A percentile compares a stretch with the other conserved stretches of the same genome.
phyloP scores from a whole-genome alignment of 2,888 invertebrate species.

The Prosopocoilus inquinatus region DNA sequence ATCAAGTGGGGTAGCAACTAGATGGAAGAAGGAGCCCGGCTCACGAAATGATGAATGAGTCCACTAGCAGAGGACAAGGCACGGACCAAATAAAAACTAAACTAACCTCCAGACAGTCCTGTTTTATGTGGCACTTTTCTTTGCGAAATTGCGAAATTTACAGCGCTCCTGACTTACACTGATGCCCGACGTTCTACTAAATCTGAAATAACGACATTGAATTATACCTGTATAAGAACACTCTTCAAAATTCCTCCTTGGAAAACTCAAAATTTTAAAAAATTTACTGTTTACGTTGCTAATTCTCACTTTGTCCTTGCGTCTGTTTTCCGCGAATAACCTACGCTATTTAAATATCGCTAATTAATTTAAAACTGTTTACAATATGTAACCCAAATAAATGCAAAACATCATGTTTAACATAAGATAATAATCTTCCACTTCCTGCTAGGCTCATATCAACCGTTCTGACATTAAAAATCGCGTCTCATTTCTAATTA shows the following conservation, averaged over 20 bases:
- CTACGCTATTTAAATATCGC: background rate
- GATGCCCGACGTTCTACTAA: too few species aligned
- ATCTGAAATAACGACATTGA: too few species aligned
- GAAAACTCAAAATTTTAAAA: too few species aligned
- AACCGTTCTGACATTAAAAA: background rate
- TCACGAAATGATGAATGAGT: conserved; percentile 35
- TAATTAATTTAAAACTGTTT: conserved; percentile 1
- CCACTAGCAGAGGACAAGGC: conserved; percentile 32
- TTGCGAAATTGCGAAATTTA: conserved; percentile 30
- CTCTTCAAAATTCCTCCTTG: too few species aligned
- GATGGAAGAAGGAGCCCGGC: conserved; percentile 19
- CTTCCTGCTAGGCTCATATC: background rate
- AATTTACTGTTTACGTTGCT: too few species aligned
- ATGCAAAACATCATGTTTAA: background rate
- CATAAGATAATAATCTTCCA: conserved; percentile 1
- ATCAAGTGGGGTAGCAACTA: background rate
- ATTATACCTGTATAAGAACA: background rate
- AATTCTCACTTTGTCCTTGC: too few species aligned
- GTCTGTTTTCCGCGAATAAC: too few species aligned
- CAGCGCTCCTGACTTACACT: conserved; percentile 13
- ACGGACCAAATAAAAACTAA: conserved; percentile 34
- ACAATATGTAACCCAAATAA: background rate
- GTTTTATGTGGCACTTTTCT: conserved; percentile 34
- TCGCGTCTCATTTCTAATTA: background rate
- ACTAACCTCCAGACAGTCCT: conserved; percentile 33